These are phyloP conservation scores for Tor tambroides DNA, from an alignment of 2,113 vertebrate species.

Conservation along the genomic window DNA sequence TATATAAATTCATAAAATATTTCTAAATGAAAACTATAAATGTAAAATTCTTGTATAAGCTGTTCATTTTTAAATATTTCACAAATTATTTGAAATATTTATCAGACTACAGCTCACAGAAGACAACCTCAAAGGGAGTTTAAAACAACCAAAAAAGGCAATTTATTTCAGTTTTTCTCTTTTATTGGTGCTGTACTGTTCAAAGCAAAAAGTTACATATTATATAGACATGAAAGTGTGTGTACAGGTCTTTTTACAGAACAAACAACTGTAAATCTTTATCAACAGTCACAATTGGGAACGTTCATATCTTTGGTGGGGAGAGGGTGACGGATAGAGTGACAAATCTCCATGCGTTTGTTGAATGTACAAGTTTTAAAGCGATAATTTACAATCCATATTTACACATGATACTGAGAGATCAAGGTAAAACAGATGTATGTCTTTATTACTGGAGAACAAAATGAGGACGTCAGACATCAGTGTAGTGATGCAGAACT, in stretches of 20 bases:
- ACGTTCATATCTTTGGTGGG: slow-evolving; percentile 70
- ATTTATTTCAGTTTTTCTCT: slow-evolving; percentile 4
- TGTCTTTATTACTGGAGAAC: slow-evolving; percentile 28
- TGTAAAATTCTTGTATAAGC: not conserved
- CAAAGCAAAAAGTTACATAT: slow-evolving; percentile 68
- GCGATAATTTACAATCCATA: slow-evolving; percentile 74
- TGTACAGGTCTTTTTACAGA: slow-evolving; percentile 55
- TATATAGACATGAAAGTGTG: slow-evolving; percentile 64
- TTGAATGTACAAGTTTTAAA: slow-evolving; percentile 58
- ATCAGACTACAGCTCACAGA: not conserved
- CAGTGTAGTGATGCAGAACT: slow-evolving; percentile 13
- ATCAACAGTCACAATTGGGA: slow-evolving; percentile 61
- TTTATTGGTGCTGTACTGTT: slow-evolving; percentile 74
- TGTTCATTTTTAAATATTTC: not conserved
- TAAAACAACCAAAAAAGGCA: not conserved
- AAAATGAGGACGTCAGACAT: slow-evolving; percentile 28
- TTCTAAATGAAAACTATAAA: not conserved
- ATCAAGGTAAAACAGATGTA: slow-evolving; percentile 56
- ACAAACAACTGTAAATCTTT: slow-evolving; percentile 63
- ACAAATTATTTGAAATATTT: not conserved
- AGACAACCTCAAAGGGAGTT: not conserved
- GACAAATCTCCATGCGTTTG: slow-evolving; percentile 59
- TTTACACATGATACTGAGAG: slow-evolving; percentile 66
- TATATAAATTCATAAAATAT: not conserved
- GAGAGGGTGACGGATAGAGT: slow-evolving; percentile 54